Evolutionary conservation across 2,113 vertebrate species (phyloP), one percentile per base, ranked within the genome.

Genomic region (Scomber colias): DNA sequence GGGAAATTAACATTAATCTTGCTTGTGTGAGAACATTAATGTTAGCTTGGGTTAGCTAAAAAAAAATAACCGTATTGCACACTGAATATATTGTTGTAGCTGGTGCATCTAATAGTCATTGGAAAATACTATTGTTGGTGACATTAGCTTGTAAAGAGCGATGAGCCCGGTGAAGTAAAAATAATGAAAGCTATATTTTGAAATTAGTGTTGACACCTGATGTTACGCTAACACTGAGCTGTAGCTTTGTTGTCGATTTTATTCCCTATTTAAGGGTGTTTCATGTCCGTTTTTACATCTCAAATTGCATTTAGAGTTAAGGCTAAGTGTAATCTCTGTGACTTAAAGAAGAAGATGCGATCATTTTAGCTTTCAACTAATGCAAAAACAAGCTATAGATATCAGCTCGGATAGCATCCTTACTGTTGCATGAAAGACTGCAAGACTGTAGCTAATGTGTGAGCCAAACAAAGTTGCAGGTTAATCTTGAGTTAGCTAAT

Each of bases 401-500:
- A 54, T 19, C 17, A 65, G 24, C 24, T 53, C 16, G 21, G 27
- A 71, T 71, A 56, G 62, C 79, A 67, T 83, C 44, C 27, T 68
- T 49, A 35, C 16, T 66, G 71, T 51, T 79, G 66, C 61, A 13
- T 77, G 59, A 15, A 24, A 71, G 53, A 14, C 50, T 77, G 60
- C 71, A 55, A 30, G 64, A 73, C 55, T 74, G 5, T 7, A 56
- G 68, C 82, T 77, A 83, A 72, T 48, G 49, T 72, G 78, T 80
- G 82, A 85, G 81, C 87, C 71, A 87, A 87, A 85, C 79, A 92
- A 87, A 90, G 86, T 92, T 92, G 75, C 87, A 65, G 67, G 78
- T 90, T 64, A 87, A 82, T 69, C 21, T 66, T 15, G 44, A 73
- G 44, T 82, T 74, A 9, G 64, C 40, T 75, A 8, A 57, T 79